A percentile compares a stretch with the other conserved stretches of the same genome.
Evolutionary conservation across 2,888 invertebrate species (phyloP).

Genomic region (Plebejus argus): DNA sequence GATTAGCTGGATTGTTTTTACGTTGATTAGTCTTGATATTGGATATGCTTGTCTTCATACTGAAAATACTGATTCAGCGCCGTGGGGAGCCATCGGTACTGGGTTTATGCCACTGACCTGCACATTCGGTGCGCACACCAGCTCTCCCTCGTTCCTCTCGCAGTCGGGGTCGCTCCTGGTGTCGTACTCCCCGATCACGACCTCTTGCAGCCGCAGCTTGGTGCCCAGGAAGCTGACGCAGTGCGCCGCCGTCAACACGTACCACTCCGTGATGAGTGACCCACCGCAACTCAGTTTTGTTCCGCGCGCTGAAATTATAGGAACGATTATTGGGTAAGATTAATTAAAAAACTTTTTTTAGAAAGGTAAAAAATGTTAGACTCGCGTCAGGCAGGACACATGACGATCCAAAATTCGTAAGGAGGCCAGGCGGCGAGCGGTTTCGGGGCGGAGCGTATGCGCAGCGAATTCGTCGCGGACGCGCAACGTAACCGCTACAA

Average conservation of each 20-base stretch:
- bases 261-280: conserved; percentile 76
- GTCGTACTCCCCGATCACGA: conserved; percentile 84
- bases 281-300: conserved; percentile 72
- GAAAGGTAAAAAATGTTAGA: too few species aligned
- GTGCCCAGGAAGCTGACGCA: conserved; percentile 76
- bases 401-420: too few species aligned
- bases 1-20: too few species aligned
- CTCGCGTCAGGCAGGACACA: too few species aligned
- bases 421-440: too few species aligned
- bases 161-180: conserved; percentile 68
- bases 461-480: too few species aligned
- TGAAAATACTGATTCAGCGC: not conserved
- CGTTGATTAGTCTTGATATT: too few species aligned
- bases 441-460: too few species aligned
- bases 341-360: too few species aligned
- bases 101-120: conserved; percentile 47
- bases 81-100: too few species aligned
- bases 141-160: conserved; percentile 57
- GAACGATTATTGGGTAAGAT: too few species aligned
- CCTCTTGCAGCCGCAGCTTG: conserved; percentile 64
- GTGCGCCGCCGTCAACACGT: conserved; percentile 82
- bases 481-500: too few species aligned
- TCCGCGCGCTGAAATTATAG: conserved; percentile 54
- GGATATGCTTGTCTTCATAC: not conserved
- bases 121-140: conserved; percentile 56